phyloP scores from a whole-genome alignment of 92 coral and sea anemone genomes.

The Meandrina meandrites region DNA sequence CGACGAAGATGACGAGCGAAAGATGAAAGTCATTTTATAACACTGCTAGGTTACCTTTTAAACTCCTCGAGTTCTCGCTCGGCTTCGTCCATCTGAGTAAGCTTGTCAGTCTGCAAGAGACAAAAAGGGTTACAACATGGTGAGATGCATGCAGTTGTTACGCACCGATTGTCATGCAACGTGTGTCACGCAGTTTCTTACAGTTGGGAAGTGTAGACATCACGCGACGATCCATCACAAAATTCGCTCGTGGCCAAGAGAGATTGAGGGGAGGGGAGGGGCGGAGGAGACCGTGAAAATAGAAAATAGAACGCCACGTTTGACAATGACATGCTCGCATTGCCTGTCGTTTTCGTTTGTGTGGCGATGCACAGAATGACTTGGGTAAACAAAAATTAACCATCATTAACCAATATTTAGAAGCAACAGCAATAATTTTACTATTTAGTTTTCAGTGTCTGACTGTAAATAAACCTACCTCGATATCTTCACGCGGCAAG shows the following conservation, averaged over 20 bases:
- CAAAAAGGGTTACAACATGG: not conserved
- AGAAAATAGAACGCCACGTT: too few species aligned
- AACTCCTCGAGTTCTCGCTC: conserved; percentile 73
- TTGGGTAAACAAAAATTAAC: too few species aligned
- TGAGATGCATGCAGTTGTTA: not conserved
- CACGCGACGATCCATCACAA: not conserved
- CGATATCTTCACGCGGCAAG: conserved; percentile 64
- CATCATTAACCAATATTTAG: not conserved
- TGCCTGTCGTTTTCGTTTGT: too few species aligned
- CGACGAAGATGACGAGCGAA: too few species aligned
- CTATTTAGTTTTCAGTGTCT: not conserved
- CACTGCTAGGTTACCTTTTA: conserved; percentile 41
- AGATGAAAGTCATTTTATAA: too few species aligned
- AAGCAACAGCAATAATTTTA: not conserved
- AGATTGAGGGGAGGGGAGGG: too few species aligned
- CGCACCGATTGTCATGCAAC: not conserved
- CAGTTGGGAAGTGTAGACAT: not conserved
- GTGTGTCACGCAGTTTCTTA: too few species aligned
- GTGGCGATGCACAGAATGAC: too few species aligned
- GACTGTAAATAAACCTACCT: conserved; percentile 27
- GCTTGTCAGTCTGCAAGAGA: conserved; percentile 25
- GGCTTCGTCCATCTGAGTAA: conserved; percentile 63
- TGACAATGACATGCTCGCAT: too few species aligned
- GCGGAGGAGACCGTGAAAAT: too few species aligned
- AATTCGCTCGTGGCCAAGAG: too few species aligned